A percentile compares a stretch with the other conserved stretches of the same genome.
phyloP scores from a whole-genome alignment of 1,140 invertebrate species.

The Rhopalosiphum padi region DNA sequence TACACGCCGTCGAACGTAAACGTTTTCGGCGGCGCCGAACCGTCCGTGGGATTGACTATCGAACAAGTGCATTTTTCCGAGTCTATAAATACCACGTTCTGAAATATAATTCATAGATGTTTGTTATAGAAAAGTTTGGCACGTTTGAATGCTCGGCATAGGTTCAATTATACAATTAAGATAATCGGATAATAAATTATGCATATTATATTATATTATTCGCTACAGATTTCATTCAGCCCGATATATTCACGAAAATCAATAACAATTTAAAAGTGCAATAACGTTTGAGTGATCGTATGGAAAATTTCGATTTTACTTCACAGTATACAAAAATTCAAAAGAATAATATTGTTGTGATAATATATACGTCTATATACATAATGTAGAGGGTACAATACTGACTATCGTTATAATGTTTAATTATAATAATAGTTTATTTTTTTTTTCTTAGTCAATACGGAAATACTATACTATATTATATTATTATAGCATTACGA shows the following conservation, averaged over 20 bases:
- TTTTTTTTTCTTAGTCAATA: background rate
- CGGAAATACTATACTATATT: background rate
- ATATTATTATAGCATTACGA: background rate
- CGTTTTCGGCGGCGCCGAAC: conserved; percentile 71
- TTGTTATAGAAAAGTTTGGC: background rate
- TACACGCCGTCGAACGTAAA: conserved; percentile 80
- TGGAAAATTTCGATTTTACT: background rate
- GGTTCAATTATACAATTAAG: background rate
- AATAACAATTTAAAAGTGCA: background rate
- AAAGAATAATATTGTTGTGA: too few species aligned
- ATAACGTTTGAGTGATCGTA: background rate
- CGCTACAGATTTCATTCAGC: background rate
- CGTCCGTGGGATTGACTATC: conserved; percentile 69
- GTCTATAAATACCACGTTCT: conserved; percentile 80
- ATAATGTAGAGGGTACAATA: background rate
- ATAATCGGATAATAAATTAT: background rate
- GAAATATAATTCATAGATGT: conserved; percentile 57
- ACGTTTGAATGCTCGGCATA: too few species aligned
- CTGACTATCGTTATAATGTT: background rate
- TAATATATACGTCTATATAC: too few species aligned
- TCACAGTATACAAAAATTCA: too few species aligned
- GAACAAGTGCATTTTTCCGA: conserved; percentile 67
- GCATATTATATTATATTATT: too few species aligned
- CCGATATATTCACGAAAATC: background rate
- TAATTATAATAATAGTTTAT: background rate